These are phyloP conservation scores for Theocolax elegans DNA, from an alignment of 1,140 invertebrate species.

Conservation along the genomic window DNA sequence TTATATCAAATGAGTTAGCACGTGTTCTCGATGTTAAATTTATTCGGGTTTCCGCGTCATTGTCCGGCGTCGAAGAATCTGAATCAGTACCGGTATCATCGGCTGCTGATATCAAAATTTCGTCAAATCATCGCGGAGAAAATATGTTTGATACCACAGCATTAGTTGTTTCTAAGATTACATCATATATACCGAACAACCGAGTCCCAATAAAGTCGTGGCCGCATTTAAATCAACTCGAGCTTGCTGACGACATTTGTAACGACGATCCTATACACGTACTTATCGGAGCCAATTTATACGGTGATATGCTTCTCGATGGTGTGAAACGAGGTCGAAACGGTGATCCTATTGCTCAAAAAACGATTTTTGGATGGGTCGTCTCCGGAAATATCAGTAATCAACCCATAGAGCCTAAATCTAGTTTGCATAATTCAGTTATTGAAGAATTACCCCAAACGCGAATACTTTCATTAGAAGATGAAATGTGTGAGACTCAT, in stretches of 20 bases:
- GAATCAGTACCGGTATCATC: neutral
- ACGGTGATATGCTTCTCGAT: neutral
- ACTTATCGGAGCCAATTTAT: neutral
- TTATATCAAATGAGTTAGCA: too few relatives aligned
- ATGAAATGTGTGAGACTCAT: conserved; percentile 8
- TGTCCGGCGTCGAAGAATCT: neutral
- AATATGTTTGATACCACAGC: too few relatives aligned
- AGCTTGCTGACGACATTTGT: neutral
- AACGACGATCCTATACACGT: neutral
- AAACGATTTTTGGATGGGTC: too few relatives aligned
- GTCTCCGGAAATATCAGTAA: too few relatives aligned
- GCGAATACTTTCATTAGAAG: too few relatives aligned
- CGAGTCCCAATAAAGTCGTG: neutral
- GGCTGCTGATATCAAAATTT: neutral
- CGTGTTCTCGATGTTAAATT: too few relatives aligned
- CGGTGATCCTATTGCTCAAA: neutral
- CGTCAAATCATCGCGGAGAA: neutral
- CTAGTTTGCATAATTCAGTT: neutral
- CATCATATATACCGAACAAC: neutral
- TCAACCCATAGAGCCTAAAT: too few relatives aligned
- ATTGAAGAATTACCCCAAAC: neutral
- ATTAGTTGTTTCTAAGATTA: too few relatives aligned
- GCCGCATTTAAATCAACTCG: too few relatives aligned
- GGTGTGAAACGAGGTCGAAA: neutral
- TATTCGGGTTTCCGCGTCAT: too few relatives aligned